phyloP scores from a whole-genome alignment of 2,797 vertebrate genomes.

The Sebastes itinus region DNA sequence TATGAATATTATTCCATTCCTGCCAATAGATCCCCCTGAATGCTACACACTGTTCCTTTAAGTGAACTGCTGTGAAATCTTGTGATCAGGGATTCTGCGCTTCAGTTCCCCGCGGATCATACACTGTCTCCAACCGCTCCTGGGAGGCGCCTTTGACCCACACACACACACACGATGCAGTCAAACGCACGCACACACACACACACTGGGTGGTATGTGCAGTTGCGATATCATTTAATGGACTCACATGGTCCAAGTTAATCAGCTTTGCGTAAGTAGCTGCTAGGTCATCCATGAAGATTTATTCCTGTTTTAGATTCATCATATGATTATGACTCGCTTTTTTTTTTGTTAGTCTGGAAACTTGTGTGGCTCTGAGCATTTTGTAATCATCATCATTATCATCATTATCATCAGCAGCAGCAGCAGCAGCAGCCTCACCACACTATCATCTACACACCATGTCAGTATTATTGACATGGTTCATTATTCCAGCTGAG shows the following conservation, averaged over 20 bases:
- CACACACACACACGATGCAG: neutral
- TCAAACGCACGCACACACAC: neutral
- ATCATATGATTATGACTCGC: slow-evolving; percentile 57
- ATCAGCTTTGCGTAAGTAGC: slow-evolving; percentile 70
- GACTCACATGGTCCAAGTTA: slow-evolving; percentile 71
- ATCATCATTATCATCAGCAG: neutral
- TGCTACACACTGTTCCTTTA: neutral
- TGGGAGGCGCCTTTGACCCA: slow-evolving; percentile 21
- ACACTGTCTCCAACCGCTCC: slow-evolving; percentile 33
- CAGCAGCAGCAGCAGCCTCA: neutral
- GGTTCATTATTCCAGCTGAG: neutral
- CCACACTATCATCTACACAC: neutral
- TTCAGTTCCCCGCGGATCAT: slow-evolving; percentile 38
- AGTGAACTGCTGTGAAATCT: slow-evolving; percentile 44
- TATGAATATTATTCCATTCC: too few species aligned
- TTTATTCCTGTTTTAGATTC: slow-evolving; percentile 49
- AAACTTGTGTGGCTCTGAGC: neutral
- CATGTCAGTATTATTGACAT: neutral
- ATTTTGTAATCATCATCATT: neutral
- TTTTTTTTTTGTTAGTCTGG: neutral
- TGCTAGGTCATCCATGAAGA: slow-evolving; percentile 62
- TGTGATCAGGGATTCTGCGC: slow-evolving; percentile 59
- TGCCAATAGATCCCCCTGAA: too few species aligned
- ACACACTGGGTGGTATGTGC: slow-evolving; percentile 53
- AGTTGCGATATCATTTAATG: slow-evolving; percentile 56